Percentiles rank a stretch among this genome's conserved stretches.
phyloP scores from a whole-genome alignment of 2,113 vertebrate genomes.

The Oplegnathus fasciatus region DNA sequence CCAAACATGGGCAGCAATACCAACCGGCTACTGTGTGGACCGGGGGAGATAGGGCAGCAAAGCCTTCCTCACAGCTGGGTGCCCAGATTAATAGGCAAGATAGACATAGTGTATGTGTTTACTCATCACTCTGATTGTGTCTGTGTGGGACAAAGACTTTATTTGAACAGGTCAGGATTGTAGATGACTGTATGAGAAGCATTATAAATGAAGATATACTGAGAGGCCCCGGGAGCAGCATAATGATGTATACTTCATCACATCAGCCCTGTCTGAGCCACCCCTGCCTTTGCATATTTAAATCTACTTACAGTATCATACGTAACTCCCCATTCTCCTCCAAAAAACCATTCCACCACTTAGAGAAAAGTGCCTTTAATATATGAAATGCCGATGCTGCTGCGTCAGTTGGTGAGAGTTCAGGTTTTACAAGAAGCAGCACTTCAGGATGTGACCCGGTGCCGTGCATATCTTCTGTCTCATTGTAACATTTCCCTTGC shows the following conservation, averaged over 20 bases:
- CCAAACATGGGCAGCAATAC: slow-evolving; percentile 77
- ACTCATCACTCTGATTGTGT: slow-evolving; percentile 80
- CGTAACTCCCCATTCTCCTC: slow-evolving; percentile 54
- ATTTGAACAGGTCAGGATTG: slow-evolving; percentile 71
- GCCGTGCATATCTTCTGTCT: slow-evolving; percentile 73
- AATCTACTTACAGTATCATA: slow-evolving; percentile 64
- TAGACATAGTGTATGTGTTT: slow-evolving; percentile 80
- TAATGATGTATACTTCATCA: slow-evolving; percentile 63
- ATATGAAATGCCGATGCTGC: slow-evolving; percentile 71
- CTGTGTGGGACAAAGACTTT: slow-evolving; percentile 67
- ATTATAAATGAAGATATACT: slow-evolving; percentile 78
- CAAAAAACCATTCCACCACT: slow-evolving; percentile 50
- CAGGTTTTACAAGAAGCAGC: slow-evolving; percentile 75
- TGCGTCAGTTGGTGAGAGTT: slow-evolving; percentile 71
- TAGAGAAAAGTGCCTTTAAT: slow-evolving; percentile 69
- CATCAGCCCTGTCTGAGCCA: slow-evolving; percentile 43
- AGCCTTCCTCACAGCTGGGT: slow-evolving; percentile 81
- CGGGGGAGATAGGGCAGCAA: slow-evolving; percentile 75
- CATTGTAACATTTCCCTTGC: slow-evolving; percentile 73
- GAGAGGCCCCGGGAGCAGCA: slow-evolving; percentile 56
- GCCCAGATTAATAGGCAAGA: slow-evolving; percentile 87
- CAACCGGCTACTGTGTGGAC: slow-evolving; percentile 69
- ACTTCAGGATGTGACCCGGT: slow-evolving; percentile 75
- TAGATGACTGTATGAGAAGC: slow-evolving; percentile 64
- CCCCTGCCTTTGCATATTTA: slow-evolving; percentile 67